These are phyloP conservation scores for Phrynocephalus vlangalii DNA, from an alignment of 2,797 vertebrate species.

Conservation along the genomic window DNA sequence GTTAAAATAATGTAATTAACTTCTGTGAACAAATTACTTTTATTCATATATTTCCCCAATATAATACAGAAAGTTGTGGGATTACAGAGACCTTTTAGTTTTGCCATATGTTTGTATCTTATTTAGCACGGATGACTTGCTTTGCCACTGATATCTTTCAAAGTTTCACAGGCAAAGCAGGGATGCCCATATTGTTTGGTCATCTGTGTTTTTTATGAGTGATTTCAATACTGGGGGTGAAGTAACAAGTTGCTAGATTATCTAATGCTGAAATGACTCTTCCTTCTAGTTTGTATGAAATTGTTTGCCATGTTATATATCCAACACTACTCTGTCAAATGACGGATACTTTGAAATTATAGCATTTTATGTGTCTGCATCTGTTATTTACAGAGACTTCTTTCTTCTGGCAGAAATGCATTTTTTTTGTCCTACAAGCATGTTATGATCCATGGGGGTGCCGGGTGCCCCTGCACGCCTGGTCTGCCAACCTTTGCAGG, in stretches of 20 bases:
- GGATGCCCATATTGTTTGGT: conserved; percentile 43
- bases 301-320: conserved; percentile 2
- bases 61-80: background rate
- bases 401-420: background rate
- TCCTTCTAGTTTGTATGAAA: background rate
- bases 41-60: background rate
- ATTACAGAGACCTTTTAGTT: background rate
- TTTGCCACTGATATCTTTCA: background rate
- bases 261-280: conserved; percentile 20
- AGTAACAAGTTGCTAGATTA: background rate
- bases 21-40: background rate
- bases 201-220: conserved; percentile 42
- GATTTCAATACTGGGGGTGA: conserved; percentile 42
- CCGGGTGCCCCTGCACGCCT: background rate
- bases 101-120: background rate
- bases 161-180: conserved; percentile 28
- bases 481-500: background rate
- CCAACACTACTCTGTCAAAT: conserved; percentile 15
- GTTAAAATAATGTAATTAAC: conserved; percentile 53
- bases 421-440: background rate
- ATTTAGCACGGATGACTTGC: background rate
- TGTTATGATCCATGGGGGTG: background rate
- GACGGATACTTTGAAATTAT: background rate
- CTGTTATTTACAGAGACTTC: background rate
- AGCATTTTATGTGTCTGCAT: background rate